phyloP scores from a whole-genome alignment of 1,140 invertebrate species.

The Laodelphax striatellus region DNA sequence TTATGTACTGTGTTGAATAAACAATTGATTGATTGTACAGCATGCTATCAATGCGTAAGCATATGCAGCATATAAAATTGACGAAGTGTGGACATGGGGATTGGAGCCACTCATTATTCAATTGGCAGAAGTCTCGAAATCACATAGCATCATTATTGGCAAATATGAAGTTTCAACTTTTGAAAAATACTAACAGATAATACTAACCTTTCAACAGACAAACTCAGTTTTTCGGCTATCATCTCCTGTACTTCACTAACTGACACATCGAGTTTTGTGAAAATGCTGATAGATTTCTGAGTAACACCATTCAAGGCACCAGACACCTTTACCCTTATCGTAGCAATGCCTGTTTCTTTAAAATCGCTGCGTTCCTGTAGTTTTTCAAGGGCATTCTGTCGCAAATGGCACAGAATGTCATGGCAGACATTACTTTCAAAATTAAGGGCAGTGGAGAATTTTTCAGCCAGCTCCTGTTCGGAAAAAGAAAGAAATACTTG shows the following conservation, averaged over 20 bases:
- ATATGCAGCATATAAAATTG: too few species aligned
- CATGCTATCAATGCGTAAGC: too few species aligned
- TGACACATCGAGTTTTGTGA: slow-evolving; percentile 39
- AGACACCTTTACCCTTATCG: slow-evolving; percentile 43
- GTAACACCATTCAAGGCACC: slow-evolving; percentile 30
- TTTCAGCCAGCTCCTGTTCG: not conserved
- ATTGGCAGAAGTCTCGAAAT: too few species aligned
- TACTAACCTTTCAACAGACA: slow-evolving; percentile 34
- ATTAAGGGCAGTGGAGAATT: not conserved
- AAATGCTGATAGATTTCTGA: slow-evolving; percentile 37
- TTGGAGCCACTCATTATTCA: too few species aligned
- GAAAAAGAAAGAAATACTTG: too few species aligned
- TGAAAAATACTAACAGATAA: too few species aligned
- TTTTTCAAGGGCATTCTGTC: slow-evolving; percentile 53
- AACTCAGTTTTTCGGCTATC: slow-evolving; percentile 36
- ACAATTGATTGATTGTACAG: too few species aligned
- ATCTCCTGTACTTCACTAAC: slow-evolving; percentile 27
- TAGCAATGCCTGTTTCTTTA: slow-evolving; percentile 49
- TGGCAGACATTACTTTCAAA: slow-evolving; percentile 1
- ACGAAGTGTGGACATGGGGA: too few species aligned
- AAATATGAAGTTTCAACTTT: too few species aligned
- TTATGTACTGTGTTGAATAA: too few species aligned
- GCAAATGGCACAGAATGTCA: slow-evolving; percentile 29
- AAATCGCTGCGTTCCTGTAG: slow-evolving; percentile 46
- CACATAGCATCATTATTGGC: too few species aligned